Percentiles rank a stretch among this genome's conserved stretches.
Conservation (phyloP, 2,888 invertebrate species). For the Macrosiphum euphorbiae region DNA sequence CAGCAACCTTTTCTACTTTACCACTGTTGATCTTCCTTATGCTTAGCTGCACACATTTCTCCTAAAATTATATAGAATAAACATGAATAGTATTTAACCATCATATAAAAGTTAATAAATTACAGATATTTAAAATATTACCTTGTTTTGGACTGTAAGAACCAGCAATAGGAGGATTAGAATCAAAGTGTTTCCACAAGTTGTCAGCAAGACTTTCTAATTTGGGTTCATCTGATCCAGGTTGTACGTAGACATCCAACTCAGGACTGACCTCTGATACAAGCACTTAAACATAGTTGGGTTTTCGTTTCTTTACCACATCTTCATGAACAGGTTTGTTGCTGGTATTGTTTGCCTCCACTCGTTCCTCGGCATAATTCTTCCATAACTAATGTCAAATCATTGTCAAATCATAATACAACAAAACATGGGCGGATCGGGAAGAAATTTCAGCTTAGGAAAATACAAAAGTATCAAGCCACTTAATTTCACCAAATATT, state of each 20-base stretch:
- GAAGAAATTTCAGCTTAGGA: too few relatives aligned
- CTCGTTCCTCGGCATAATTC: slow-evolving; percentile 80
- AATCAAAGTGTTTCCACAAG: slow-evolving; percentile 86
- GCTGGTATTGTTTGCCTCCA: slow-evolving; percentile 68
- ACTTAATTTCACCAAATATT: too few relatives aligned
- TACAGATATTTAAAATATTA: slow-evolving; percentile 72
- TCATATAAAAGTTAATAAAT: neutral
- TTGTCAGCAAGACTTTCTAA: slow-evolving; percentile 89
- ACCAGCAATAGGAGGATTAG: slow-evolving; percentile 88
- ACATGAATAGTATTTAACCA: neutral
- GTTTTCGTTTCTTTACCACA: slow-evolving; percentile 80
- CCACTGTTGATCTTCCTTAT: slow-evolving; percentile 90
- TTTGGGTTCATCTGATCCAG: slow-evolving; percentile 86
- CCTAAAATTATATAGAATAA: slow-evolving; percentile 70
- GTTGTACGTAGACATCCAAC: too few relatives aligned
- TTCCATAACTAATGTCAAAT: slow-evolving; percentile 71
- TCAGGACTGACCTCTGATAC: slow-evolving; percentile 87
- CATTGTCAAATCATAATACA: neutral
- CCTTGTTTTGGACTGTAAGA: slow-evolving; percentile 85
- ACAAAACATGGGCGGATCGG: too few relatives aligned
- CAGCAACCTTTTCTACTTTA: slow-evolving; percentile 87
- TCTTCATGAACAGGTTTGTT: slow-evolving; percentile 73
- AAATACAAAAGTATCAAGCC: too few relatives aligned
- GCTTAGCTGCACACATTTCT: slow-evolving; percentile 92
- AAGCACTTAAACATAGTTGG: slow-evolving; percentile 87